These are phyloP conservation scores for Bubo blakistoni DNA, from an alignment of 2,113 vertebrate genomes.

Conservation along the genomic window DNA sequence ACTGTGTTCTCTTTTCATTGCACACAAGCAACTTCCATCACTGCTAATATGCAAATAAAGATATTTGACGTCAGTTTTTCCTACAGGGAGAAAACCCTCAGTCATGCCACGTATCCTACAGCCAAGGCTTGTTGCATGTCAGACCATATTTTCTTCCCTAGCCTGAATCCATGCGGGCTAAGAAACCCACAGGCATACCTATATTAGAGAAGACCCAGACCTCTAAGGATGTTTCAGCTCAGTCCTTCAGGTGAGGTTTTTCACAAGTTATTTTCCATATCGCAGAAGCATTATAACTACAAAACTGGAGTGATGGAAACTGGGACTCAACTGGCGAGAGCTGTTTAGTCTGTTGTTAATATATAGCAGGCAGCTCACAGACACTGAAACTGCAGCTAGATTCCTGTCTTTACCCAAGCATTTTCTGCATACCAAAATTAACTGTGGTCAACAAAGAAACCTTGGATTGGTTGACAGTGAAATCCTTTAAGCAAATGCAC, in stretches of 20 bases:
- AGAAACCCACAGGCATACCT: neutral
- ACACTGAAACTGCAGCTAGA: neutral
- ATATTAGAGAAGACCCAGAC: neutral
- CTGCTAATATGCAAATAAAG: neutral
- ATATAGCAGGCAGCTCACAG: neutral
- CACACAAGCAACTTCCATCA: neutral
- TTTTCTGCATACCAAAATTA: conserved; percentile 50
- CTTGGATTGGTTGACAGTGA: neutral
- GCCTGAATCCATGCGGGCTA: neutral
- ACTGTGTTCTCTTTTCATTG: neutral
- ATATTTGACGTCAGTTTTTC: neutral
- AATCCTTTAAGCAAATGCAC: conserved; percentile 21
- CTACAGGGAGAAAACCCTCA: neutral
- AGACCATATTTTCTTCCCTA: neutral
- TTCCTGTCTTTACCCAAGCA: neutral
- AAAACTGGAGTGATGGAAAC: neutral
- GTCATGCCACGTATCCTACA: neutral
- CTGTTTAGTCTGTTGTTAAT: neutral
- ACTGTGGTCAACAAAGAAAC: conserved; percentile 11
- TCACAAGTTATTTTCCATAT: neutral
- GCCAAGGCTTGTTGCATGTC: neutral
- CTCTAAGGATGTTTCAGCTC: neutral
- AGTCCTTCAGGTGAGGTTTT: neutral
- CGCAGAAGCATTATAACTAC: neutral
- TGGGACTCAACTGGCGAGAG: neutral